Evolutionary conservation across 1,140 invertebrate species (phyloP), one percentile per base, ranked within the genome.

Genomic region (Delia radicum): DNA sequence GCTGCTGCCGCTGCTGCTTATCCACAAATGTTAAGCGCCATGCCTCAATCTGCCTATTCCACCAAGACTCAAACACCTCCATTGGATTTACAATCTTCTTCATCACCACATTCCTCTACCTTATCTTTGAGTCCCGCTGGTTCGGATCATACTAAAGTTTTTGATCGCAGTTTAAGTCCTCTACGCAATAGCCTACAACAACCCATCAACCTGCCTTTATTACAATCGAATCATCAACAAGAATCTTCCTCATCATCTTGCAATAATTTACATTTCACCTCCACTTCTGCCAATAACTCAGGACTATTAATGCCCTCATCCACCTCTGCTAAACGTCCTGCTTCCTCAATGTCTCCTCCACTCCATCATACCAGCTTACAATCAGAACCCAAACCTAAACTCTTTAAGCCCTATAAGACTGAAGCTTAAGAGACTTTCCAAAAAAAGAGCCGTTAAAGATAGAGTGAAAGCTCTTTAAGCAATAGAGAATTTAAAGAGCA

Each of bases 331-430:
- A 85, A 85, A 78, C 79, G 82, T 80, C 77, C 85, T 15, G 79
- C 79, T 76, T 76, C 81, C 74, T 55, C 78, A 71, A 82, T 76
- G 77, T 85, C 73, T 78, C 82, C 82, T 27, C 76, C 78, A 1
- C 82, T 81, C 37, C 74, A 76, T 0, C 69, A 80, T 5, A 85
- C 82, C 1, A 62, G 78, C 13, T 18, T 69, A 26, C 77, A 83
- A 27, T 74, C 74, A 76, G 86, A 78, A 88, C 86, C 63, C 84
- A 89, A 89, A 77, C 91, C 91, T 0, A 92, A 92, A 81, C 82
- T 92, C 15, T 92, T 92, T 79, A 91, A 92, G 80, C 91, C 91
- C 0, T 92, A 92, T 82, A 92, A 92, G 81, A 90, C 88, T 76
- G 91, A 92, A 81, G 85, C 85, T 72, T 89, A 88, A 77, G 26